Evolutionary conservation across 2,797 vertebrate genomes (phyloP).

Genomic region (Spea hammondii): DNA sequence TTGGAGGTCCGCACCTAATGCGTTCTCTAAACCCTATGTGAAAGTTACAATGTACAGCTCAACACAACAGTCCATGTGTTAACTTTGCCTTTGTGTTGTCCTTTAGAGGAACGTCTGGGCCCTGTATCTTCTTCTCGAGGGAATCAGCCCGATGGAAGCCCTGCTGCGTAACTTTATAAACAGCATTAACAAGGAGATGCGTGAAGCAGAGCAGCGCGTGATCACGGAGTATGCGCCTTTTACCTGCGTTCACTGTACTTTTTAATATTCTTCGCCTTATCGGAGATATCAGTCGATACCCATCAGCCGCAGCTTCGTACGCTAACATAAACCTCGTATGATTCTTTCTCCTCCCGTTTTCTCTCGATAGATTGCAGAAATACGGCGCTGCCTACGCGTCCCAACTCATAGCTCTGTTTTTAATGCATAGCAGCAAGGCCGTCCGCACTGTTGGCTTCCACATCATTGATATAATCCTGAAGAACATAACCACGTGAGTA

Average conservation of each 20-base stretch:
- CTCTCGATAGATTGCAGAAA: conserved; percentile 51
- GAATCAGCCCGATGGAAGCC: conserved; percentile 35
- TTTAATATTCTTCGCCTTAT: background rate
- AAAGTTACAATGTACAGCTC: too few species aligned
- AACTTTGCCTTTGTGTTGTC: background rate
- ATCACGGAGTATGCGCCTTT: conserved; percentile 54
- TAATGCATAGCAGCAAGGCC: conserved; percentile 29
- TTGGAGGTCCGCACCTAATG: too few species aligned
- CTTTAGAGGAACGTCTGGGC: conserved; percentile 63
- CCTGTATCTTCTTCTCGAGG: conserved; percentile 57
- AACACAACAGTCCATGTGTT: background rate
- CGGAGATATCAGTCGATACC: too few species aligned
- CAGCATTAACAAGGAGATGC: conserved; percentile 52
- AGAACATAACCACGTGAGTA: conserved; percentile 53
- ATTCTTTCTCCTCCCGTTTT: background rate
- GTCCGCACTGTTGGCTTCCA: conserved; percentile 52
- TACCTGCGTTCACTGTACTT: background rate
- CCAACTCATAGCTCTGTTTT: conserved; percentile 55
- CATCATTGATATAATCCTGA: conserved; percentile 33
- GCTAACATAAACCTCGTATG: background rate
- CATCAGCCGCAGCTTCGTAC: too few species aligned
- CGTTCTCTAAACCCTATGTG: too few species aligned
- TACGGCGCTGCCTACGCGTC: conserved; percentile 50
- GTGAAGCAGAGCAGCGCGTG: conserved; percentile 39
- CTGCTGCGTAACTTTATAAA: conserved; percentile 39